A percentile compares a stretch with the other conserved stretches of the same genome.
These are phyloP conservation scores for Standfussiana lucernea DNA, from an alignment of 2,888 invertebrate genomes.

Conservation along the genomic window DNA sequence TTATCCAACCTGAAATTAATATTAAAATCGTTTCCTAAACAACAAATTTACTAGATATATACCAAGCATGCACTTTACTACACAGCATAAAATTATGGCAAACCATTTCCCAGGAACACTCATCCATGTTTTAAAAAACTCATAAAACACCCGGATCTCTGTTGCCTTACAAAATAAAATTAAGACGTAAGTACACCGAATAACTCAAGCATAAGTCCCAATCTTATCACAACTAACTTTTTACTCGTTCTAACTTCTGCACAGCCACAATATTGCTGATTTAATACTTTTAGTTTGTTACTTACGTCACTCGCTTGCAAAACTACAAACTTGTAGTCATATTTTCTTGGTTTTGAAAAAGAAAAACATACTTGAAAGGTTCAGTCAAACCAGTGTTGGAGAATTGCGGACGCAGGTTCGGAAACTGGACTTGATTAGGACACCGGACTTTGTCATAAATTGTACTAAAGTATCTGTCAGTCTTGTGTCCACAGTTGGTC, in stretches of 20 bases:
- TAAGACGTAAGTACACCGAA: constrained; percentile 19
- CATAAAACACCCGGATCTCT: background rate
- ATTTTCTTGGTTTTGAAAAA: constrained; percentile 9
- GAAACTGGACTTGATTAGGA: background rate
- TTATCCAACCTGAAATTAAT: background rate
- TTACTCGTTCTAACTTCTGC: constrained; percentile 50
- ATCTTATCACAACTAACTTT: constrained; percentile 49
- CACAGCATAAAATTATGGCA: background rate
- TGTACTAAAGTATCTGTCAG: background rate
- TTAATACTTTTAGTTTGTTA: constrained; percentile 57
- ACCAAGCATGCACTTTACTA: background rate
- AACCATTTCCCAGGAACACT: background rate
- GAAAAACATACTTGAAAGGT: background rate
- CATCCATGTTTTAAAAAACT: background rate
- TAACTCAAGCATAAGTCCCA: constrained; percentile 32
- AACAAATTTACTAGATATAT: background rate
- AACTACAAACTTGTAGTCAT: constrained; percentile 29
- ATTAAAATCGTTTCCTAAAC: background rate
- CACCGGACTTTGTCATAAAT: background rate
- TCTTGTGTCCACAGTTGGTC: background rate
- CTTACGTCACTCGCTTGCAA: constrained; percentile 14
- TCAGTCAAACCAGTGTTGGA: background rate
- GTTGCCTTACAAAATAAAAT: constrained; percentile 4
- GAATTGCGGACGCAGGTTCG: background rate
- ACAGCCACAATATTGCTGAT: constrained; percentile 50